phyloP scores from a whole-genome alignment of 1,140 invertebrate species.

The Cotesia vestalis region DNA sequence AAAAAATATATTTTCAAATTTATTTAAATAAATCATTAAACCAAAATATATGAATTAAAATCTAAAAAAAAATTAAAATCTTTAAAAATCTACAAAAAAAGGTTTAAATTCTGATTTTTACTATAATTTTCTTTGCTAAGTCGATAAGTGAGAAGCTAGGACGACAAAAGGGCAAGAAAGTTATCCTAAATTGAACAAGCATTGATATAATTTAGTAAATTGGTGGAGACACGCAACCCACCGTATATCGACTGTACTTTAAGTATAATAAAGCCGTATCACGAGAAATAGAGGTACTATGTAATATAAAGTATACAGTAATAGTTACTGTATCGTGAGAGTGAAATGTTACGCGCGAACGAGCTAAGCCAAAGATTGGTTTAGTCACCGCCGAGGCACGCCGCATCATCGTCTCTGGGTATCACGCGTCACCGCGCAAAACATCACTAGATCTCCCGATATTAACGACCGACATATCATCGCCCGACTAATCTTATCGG shows the following conservation, averaged over 20 bases:
- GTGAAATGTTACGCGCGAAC: slow-evolving; percentile 49
- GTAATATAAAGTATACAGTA: too few species aligned
- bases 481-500: too few species aligned
- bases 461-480: neutral
- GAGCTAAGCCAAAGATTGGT: slow-evolving; percentile 65
- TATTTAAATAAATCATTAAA: too few species aligned
- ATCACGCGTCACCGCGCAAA: slow-evolving; percentile 60
- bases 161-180: too few species aligned
- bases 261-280: neutral
- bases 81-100: too few species aligned
- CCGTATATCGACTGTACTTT: neutral
- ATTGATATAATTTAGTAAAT: slow-evolving; percentile 7
- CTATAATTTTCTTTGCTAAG: too few species aligned
- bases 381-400: slow-evolving; percentile 63
- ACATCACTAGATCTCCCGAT: too few species aligned
- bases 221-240: neutral
- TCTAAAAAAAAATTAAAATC: too few species aligned
- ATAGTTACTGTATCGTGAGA: neutral
- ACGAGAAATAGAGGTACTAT: neutral
- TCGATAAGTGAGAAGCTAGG: too few species aligned
- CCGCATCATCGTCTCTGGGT: slow-evolving; percentile 43
- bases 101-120: too few species aligned
- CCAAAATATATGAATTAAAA: too few species aligned
- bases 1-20: too few species aligned
- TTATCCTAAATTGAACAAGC: neutral